Conservation (phyloP, 2,888 invertebrate species). For the Eretmocerus hayati region DNA sequence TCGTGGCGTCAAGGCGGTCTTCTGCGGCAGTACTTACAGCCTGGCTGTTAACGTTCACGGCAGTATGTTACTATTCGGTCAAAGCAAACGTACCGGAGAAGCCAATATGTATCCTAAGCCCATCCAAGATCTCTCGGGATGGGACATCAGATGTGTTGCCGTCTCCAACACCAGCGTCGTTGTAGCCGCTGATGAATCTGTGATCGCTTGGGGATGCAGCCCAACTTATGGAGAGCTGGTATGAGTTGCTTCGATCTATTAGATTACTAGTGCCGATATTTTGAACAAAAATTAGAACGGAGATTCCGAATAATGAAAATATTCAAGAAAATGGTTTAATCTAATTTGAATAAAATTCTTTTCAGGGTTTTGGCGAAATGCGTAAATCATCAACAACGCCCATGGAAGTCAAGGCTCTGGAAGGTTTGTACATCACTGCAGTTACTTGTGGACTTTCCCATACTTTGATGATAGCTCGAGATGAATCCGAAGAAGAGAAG, state of each 20-base stretch:
- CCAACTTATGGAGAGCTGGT: constrained; percentile 91
- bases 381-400: constrained; percentile 82
- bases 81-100: constrained; percentile 87
- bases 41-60: constrained; percentile 67
- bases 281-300: background rate
- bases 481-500: constrained; percentile 59
- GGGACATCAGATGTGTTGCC: constrained; percentile 80
- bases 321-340: constrained; percentile 1
- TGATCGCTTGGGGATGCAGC: constrained; percentile 90
- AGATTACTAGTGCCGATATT: background rate
- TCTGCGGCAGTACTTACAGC: constrained; percentile 81
- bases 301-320: background rate
- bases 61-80: constrained; percentile 65
- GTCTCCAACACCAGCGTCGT: constrained; percentile 78
- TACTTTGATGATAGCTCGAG: constrained; percentile 63
- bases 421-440: constrained; percentile 67
- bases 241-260: background rate
- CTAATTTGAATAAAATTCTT: constrained; percentile 6
- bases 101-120: constrained; percentile 97
- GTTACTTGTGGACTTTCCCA: constrained; percentile 83
- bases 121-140: constrained; percentile 87
- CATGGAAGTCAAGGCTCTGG: constrained; percentile 74
- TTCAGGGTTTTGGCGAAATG: constrained; percentile 79
- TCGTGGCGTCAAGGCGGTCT: constrained; percentile 72
- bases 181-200: constrained; percentile 82